phyloP scores from a whole-genome alignment of 2,888 invertebrate species.

The Eupithecia subfuscata region DNA sequence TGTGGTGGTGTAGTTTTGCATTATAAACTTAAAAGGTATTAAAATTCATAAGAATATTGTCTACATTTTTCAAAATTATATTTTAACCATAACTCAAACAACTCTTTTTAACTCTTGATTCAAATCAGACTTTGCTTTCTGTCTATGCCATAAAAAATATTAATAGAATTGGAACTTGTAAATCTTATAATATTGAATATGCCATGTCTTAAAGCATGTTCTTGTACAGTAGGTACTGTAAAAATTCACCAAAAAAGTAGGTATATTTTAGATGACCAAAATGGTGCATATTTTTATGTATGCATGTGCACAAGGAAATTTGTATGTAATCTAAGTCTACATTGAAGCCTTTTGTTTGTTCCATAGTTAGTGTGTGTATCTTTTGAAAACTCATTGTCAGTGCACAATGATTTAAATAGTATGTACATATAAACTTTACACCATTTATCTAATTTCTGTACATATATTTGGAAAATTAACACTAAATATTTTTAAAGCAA shows the following conservation, averaged over 20 bases:
- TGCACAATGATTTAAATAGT: neutral
- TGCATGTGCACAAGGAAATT: neutral
- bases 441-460: neutral
- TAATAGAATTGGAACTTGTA: neutral
- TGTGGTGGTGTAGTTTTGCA: neutral
- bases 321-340: neutral
- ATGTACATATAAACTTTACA: constrained; percentile 1
- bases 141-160: neutral
- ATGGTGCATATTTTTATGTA: neutral
- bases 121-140: neutral
- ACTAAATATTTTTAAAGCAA: neutral
- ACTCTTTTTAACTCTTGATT: neutral
- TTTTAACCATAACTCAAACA: neutral
- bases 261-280: neutral
- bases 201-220: neutral
- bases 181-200: neutral
- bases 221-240: neutral
- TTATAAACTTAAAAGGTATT: neutral
- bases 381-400: neutral
- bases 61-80: neutral
- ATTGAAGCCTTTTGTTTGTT: neutral
- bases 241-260: neutral
- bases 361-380: neutral
- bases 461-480: neutral
- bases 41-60: neutral